Conservation (phyloP, 2,113 vertebrate species). For the Oryzias javanicus region DNA sequence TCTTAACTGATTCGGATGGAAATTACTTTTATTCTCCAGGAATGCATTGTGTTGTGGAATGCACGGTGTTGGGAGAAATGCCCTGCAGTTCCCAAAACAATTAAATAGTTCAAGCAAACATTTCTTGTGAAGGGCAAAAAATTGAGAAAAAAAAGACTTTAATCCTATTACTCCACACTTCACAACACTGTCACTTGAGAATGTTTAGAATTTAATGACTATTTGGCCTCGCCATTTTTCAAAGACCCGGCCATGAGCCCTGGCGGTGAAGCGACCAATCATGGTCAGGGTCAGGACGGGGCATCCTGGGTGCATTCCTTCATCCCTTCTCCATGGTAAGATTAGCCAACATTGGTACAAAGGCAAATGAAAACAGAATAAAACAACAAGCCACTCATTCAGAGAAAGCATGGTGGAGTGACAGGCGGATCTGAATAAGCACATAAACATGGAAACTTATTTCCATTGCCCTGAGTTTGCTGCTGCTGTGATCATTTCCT, state of each 20-base stretch:
- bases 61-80: slow-evolving; percentile 51
- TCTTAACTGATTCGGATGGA: slow-evolving; percentile 65
- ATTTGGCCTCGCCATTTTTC: slow-evolving; percentile 19
- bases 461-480: slow-evolving; percentile 26
- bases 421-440: slow-evolving; percentile 50
- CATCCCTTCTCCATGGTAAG: slow-evolving; percentile 30
- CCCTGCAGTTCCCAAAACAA: slow-evolving; percentile 66
- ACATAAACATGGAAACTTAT: slow-evolving; percentile 41
- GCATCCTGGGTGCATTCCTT: slow-evolving; percentile 48
- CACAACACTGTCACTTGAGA: slow-evolving; percentile 53
- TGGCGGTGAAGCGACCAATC: slow-evolving; percentile 49
- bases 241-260: slow-evolving; percentile 20
- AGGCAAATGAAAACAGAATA: neutral
- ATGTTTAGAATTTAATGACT: slow-evolving; percentile 41
- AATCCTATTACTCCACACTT: slow-evolving; percentile 59
- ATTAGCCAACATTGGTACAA: slow-evolving; percentile 13
- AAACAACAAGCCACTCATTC: neutral
- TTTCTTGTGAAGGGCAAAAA: slow-evolving; percentile 51
- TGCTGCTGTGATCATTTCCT: slow-evolving; percentile 52
- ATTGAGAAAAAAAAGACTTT: slow-evolving; percentile 5
- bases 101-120: slow-evolving; percentile 67
- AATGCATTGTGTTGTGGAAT: slow-evolving; percentile 70
- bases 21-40: slow-evolving; percentile 65
- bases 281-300: slow-evolving; percentile 46
- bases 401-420: slow-evolving; percentile 26